Conservation (phyloP, 2,113 vertebrate species). For the Pterocles orientalis region DNA sequence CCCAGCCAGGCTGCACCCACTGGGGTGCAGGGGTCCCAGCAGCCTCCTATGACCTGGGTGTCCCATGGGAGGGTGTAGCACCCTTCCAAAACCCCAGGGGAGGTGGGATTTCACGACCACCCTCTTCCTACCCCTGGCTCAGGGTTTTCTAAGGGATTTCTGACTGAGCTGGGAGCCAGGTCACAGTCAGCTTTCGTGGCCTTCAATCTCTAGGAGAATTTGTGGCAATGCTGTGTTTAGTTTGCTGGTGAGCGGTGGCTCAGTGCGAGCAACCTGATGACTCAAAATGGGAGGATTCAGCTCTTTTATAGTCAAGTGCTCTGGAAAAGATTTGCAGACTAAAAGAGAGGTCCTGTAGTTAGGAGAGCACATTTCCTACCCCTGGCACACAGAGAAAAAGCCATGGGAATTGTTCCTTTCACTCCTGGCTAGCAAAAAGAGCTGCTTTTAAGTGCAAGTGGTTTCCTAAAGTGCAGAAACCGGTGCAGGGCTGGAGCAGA, state of each 20-base stretch:
- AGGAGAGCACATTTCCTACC: background rate
- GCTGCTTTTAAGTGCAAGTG: background rate
- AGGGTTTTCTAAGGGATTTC: background rate
- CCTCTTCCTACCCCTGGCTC: background rate
- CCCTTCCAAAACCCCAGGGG: too few species aligned
- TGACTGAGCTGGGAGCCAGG: background rate
- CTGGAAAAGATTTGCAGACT: background rate
- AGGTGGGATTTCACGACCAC: background rate
- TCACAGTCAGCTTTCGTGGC: accelerated
- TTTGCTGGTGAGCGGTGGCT: background rate
- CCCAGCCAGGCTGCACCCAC: background rate
- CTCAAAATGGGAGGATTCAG: background rate
- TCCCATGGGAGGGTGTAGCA: accelerated
- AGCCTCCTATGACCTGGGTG: background rate
- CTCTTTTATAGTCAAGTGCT: accelerated
- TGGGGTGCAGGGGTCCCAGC: background rate
- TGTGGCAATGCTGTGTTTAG: accelerated
- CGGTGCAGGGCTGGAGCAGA: accelerated
- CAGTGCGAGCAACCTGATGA: accelerated
- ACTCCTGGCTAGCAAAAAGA: background rate
- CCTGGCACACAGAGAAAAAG: background rate
- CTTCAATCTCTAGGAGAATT: accelerated
- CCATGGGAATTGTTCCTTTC: background rate
- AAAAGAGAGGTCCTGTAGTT: background rate
- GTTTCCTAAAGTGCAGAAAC: background rate